These are phyloP conservation scores for Kobus ellipsiprymnus DNA, from an alignment of 2,113 vertebrate genomes.

Conservation along the genomic window DNA sequence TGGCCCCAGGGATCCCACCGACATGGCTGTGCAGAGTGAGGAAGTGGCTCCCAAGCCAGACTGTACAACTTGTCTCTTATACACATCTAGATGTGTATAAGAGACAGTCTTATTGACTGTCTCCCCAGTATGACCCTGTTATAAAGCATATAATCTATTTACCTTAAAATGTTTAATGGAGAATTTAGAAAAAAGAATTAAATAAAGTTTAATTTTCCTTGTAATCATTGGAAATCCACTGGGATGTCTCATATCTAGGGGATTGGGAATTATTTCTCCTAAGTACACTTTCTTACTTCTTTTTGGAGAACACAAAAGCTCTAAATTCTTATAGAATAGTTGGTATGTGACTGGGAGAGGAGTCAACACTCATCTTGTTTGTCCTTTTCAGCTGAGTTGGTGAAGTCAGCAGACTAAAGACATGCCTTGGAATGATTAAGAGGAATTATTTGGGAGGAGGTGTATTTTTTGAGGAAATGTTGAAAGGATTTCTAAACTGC, in stretches of 20 bases:
- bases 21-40: too few relatives aligned
- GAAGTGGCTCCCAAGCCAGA: too few relatives aligned
- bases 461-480: not conserved
- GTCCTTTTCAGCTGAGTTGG: not conserved
- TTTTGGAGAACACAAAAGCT: not conserved
- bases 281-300: not conserved
- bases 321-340: not conserved
- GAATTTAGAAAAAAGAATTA: not conserved
- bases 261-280: not conserved
- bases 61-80: too few relatives aligned
- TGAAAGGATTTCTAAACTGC: constrained; percentile 31
- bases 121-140: not conserved
- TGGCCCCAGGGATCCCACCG: too few relatives aligned
- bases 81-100: too few relatives aligned
- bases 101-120: not conserved
- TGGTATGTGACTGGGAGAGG: not conserved
- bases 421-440: not conserved
- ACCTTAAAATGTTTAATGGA: not conserved
- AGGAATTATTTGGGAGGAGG: constrained; percentile 4
- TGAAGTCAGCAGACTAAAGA: not conserved
- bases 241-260: not conserved
- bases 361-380: not conserved
- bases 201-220: constrained; percentile 9
- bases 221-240: not conserved
- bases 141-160: not conserved